Conservation (phyloP, 2,797 vertebrate genomes). For the Rhabdophis nuchalis region DNA sequence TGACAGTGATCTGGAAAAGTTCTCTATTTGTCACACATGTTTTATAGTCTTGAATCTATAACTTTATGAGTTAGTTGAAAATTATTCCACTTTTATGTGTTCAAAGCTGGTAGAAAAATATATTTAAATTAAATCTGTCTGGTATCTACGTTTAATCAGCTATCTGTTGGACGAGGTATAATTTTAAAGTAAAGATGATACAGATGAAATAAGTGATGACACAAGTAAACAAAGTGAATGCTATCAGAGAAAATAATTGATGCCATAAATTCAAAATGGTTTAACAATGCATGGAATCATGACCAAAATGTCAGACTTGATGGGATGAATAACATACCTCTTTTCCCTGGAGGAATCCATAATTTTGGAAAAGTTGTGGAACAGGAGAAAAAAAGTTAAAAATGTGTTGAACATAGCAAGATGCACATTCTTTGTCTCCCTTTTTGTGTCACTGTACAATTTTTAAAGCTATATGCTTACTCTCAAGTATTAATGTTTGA, state of each 20-base stretch:
- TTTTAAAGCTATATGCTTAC: conserved; percentile 16
- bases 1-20: background rate
- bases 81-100: background rate
- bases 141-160: background rate
- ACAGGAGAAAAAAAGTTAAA: conserved; percentile 58
- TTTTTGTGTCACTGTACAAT: background rate
- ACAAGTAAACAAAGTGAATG: background rate
- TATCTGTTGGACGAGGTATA: background rate
- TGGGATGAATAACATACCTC: conserved; percentile 78
- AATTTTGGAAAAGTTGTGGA: conserved; percentile 66
- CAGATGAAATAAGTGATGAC: conserved; percentile 13
- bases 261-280: conserved; percentile 18
- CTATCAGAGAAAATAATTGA: conserved; percentile 22
- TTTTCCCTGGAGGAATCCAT: conserved; percentile 82
- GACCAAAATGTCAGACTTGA: conserved; percentile 36
- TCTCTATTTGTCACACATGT: background rate
- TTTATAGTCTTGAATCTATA: background rate
- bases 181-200: conserved; percentile 21
- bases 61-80: background rate
- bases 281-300: conserved; percentile 37
- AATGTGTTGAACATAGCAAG: conserved; percentile 14
- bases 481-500: background rate
- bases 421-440: background rate
- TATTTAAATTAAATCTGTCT: background rate
- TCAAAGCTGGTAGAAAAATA: background rate